phyloP scores from a whole-genome alignment of 1,140 invertebrate genomes.

The Ostrea denselamellosa region DNA sequence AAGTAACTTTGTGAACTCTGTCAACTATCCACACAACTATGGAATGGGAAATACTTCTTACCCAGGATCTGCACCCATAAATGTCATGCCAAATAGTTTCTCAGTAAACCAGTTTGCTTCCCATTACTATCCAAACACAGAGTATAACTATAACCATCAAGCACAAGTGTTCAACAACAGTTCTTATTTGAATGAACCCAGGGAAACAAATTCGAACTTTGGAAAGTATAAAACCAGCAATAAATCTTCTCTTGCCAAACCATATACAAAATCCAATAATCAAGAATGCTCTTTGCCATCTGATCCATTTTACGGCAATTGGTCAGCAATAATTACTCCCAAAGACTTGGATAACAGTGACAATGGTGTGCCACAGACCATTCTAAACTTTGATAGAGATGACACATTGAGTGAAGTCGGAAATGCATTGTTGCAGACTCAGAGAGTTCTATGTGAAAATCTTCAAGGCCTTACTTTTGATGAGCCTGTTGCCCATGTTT shows the following conservation, averaged over 20 bases:
- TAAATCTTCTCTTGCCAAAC: conserved; percentile 31
- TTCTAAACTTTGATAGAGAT: conserved; percentile 30
- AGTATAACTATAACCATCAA: neutral
- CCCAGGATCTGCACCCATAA: neutral
- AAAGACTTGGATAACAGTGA: neutral
- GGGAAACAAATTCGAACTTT: neutral
- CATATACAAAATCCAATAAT: conserved; percentile 27
- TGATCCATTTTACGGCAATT: conserved; percentile 21
- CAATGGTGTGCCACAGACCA: neutral
- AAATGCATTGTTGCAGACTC: neutral
- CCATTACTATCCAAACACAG: neutral
- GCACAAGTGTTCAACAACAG: conserved; percentile 4
- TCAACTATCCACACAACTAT: neutral
- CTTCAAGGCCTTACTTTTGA: conserved; percentile 64
- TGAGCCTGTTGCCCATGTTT: conserved; percentile 84
- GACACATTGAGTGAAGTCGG: neutral
- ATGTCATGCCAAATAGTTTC: neutral
- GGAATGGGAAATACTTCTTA: neutral
- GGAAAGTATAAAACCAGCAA: conserved; percentile 33
- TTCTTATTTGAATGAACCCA: neutral
- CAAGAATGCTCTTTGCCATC: conserved; percentile 4
- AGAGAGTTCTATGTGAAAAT: conserved; percentile 66
- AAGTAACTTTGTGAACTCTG: neutral
- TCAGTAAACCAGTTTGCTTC: neutral
- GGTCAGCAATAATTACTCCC: neutral